Base-by-base conservation (phyloP, 1,140 invertebrate species). In the Drosophila kanapiae region DNA sequence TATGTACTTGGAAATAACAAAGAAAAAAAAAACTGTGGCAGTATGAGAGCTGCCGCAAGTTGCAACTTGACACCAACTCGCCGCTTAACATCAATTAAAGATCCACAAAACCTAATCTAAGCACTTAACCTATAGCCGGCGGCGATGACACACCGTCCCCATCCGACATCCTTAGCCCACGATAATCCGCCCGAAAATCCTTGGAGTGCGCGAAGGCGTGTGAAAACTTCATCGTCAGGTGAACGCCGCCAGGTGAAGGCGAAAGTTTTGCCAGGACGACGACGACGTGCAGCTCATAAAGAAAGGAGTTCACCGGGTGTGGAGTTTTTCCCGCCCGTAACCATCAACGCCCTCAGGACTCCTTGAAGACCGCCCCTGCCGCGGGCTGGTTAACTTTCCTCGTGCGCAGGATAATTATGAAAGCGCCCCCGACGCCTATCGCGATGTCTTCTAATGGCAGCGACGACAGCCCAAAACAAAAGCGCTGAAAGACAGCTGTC, bases 71-170 rank as follows among this genome's bases (percentile, higher is more conserved):
- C 76, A 53, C 74, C 64, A 82, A 79, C 78, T 69, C 43, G 72
- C 56, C 78, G 80, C 80, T 83, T 84, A 88, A 84, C 84, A 84
- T 78, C 84, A 88, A 88, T 90, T 88, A 90, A 81, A 90, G 84
- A 74, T 67, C 65, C 81, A 90, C 85, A 84, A 81, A 78, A 88
- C 69, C 78, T 84, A 84, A 88, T 84, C 82, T 65, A 78, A 71
- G 64, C 80, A 90, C 80, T 84, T 88, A 81, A 78, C 85, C 84
- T 45, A 84, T 45, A 75, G 64, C 80, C 63, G 23, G n/a, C 43
- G 60, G 72, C 49, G 75, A 61, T 40, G 33, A 40, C 23, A 53
- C 31, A 13, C 3, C 23, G 23, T 23, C 43, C 29, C 18, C 42
- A 2, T 1, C 14, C 27, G 8, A 35, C 11, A 38, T 40, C n/a